Base-by-base conservation (phyloP, 2,113 vertebrate genomes). In the Strix uralensis region DNA sequence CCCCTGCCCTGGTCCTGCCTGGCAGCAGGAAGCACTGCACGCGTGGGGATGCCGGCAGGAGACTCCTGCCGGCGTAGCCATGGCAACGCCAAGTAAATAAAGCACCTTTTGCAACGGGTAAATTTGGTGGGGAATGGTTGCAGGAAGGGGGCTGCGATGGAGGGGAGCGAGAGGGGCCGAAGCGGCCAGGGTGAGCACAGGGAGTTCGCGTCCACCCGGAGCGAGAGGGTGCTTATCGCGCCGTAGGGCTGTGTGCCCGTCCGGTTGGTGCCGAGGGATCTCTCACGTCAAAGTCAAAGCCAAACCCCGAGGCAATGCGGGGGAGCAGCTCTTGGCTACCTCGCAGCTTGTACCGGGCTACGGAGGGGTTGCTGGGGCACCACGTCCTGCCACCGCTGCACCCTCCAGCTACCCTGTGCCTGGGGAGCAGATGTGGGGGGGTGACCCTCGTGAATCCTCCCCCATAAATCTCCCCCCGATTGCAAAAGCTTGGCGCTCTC, bases 21-120 rank as follows among this genome's bases (percentile, higher is more conserved):
- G 90, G 90, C 96, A 97, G 87, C 21, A 3, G 92, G 91, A 94
- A 94, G 94, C 88, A 80, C 66, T 9, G 23, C 88, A 7, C 34
- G 36, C 92, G 79, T 66, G 44, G 92, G 84, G 87, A 95, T 94
- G 93, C 93, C 87, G 92, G 86, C 96, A 51, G 90, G 97, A 98
- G 97, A 91, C 86, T 97, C 79, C 93, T 92, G 94, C 84, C 80
- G 73, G 74, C 2, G 97, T 92, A 97, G 82, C 92, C 97, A 98
- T 98, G 96, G 97, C 96, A 97, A 98, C 98, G 11, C n/a, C 86
- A 85, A 98, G 98, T 98, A 98, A 98, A 98, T 98, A 98, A 98
- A 98, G 96, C 77, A 95, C 94, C 91, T 88, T 88, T 96, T 95
- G 97, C 77, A 57, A 85, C 15, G 6, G 81, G 85, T 66, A 82